phyloP scores from a whole-genome alignment of 1,140 invertebrate genomes.

The Drosophila sp. region DNA sequence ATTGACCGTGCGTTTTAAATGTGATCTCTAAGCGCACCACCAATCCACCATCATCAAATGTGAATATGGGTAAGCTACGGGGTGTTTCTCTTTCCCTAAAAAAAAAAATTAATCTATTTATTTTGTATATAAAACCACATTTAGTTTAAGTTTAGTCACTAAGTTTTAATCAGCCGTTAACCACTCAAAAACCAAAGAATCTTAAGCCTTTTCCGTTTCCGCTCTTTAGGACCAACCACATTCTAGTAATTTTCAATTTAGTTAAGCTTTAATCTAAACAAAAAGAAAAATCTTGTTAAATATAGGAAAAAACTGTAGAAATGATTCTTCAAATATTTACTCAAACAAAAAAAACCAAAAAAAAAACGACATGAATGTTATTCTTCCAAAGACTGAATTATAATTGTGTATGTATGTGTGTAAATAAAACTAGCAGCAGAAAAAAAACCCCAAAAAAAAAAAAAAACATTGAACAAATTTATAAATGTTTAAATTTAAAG shows the following conservation, averaged over 20 bases:
- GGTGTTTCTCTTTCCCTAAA: too few relatives aligned
- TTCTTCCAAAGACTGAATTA: conserved; percentile 81
- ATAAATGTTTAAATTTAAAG: background rate
- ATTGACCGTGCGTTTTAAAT: conserved; percentile 83
- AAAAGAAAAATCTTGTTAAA: background rate
- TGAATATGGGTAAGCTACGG: too few relatives aligned
- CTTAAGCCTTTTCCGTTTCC: background rate
- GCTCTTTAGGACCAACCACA: conserved; percentile 5
- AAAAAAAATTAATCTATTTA: background rate
- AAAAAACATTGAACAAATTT: conserved; percentile 5
- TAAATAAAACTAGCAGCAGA: conserved; percentile 67
- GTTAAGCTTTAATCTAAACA: background rate
- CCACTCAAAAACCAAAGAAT: background rate
- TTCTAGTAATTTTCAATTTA: conserved; percentile 6
- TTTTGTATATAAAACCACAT: background rate
- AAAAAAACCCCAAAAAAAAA: conserved; percentile 25
- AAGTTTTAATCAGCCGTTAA: conserved; percentile 6
- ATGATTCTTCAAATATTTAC: conserved; percentile 23
- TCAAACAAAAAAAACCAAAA: conserved; percentile 29
- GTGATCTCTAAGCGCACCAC: conserved; percentile 80
- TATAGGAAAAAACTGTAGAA: conserved; percentile 37
- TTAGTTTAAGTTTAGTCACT: background rate
- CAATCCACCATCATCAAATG: background rate
- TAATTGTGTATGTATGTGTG: conserved; percentile 71
- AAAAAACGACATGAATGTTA: conserved; percentile 75